Evolutionary conservation across 2,113 vertebrate species (phyloP), one percentile per base, ranked within the genome.

Genomic region (Bos javanicus): DNA sequence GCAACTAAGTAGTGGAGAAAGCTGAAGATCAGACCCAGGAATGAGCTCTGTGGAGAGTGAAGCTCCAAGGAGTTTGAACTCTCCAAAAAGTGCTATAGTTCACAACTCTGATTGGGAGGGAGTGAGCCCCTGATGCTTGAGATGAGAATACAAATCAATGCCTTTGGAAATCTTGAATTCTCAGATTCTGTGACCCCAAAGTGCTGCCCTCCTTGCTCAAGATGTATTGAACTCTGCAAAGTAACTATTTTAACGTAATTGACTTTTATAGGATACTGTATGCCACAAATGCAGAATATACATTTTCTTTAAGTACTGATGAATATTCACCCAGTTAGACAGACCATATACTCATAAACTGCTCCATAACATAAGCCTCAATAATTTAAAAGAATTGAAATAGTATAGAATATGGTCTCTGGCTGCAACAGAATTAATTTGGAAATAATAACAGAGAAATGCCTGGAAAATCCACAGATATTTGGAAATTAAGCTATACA

Each of bases 381-480:
- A 7, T 43, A 59, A 83, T 81, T 86, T 62, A 64, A 88, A 87
- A 84, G 64, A 74, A 90, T 5, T 28, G 5, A 87, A 96, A 87
- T 54, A n/a, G 28, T 67, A n/a, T 39, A 33, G 19, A 93, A 46
- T 43, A 54, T 43, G 4, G 13, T 84, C 80, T 96, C 67, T 60
- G 12, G 50, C 57, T 46, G 33, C 14, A 50, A 78, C 15, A 52
- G 28, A 89, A 94, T 64, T 59, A 83, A 83, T 57, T 84, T 16
- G 78, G 46, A 80, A 85, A n/a, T 83, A 87, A 15, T 52, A 57
- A 94, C 62, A 95, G 33, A 95, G 78, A 80, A 28, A 94, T 62
- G 67, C 33, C n/a, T 74, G 39, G 48, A 60, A 43, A 78, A 84
- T 74, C 64, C 26, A 95, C 25, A 85, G 81, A 74, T 88, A 90